These are phyloP conservation scores for Chaenodraco wilsoni DNA, from an alignment of 2,797 vertebrate species.

Conservation along the genomic window DNA sequence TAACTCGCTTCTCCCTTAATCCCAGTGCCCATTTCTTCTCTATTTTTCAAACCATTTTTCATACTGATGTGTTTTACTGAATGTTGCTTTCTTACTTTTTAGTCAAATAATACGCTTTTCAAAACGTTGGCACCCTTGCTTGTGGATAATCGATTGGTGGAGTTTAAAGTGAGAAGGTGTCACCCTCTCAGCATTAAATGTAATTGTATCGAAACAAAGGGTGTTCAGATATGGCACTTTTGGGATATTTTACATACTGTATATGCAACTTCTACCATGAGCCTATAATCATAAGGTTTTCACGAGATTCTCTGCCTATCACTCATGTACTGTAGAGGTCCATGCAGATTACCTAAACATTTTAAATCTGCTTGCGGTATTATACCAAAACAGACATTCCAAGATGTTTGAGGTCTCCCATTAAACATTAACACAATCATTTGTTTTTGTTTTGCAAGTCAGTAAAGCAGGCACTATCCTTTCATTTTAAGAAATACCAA, in stretches of 20 bases:
- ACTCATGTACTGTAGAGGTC: slow-evolving; percentile 1
- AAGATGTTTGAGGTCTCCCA: slow-evolving; percentile 29
- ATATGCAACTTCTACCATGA: slow-evolving; percentile 44
- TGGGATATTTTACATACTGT: slow-evolving; percentile 21
- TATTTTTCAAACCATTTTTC: slow-evolving; percentile 1
- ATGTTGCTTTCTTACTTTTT: not conserved
- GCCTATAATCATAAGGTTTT: slow-evolving; percentile 66
- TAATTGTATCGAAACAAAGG: not conserved
- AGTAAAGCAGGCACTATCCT: not conserved
- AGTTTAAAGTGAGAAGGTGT: not conserved
- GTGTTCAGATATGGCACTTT: not conserved
- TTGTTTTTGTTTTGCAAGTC: slow-evolving; percentile 11
- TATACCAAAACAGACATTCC: slow-evolving; percentile 23
- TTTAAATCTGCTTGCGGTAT: slow-evolving; percentile 12
- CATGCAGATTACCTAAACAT: slow-evolving; percentile 54
- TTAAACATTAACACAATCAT: slow-evolving; percentile 14
- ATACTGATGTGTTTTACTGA: not conserved
- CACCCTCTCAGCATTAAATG: too few species aligned
- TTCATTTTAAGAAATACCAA: slow-evolving; percentile 15
- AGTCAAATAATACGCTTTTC: not conserved
- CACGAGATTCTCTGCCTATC: slow-evolving; percentile 49
- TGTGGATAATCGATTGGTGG: not conserved
- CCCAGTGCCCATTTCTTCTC: slow-evolving; percentile 7
- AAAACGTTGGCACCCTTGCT: not conserved
- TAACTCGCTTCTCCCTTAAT: slow-evolving; percentile 36